phyloP scores from a whole-genome alignment of 2,888 invertebrate genomes.

The Polyommatus icarus region DNA sequence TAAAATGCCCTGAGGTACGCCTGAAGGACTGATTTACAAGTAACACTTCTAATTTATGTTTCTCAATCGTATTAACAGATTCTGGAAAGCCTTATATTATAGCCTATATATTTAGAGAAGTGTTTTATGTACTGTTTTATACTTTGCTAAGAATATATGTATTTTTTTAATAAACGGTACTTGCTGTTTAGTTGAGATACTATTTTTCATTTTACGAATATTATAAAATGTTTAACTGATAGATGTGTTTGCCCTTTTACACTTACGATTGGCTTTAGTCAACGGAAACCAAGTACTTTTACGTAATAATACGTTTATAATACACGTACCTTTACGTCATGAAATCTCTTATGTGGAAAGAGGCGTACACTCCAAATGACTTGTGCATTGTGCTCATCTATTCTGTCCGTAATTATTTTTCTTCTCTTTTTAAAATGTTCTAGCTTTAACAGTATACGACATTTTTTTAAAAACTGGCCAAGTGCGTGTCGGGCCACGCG shows the following conservation, averaged over 20 bases:
- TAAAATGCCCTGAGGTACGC: background rate
- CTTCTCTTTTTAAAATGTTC: background rate
- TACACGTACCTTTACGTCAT: conserved; percentile 1
- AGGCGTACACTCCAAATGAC: background rate
- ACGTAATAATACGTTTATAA: conserved; percentile 4
- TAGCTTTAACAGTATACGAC: background rate
- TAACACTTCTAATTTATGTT: background rate
- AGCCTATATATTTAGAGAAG: background rate
- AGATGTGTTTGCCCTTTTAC: no score
- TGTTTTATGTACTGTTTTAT: background rate
- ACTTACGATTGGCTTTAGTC: background rate
- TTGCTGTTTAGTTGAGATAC: background rate
- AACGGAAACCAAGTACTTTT: background rate
- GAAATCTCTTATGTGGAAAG: background rate
- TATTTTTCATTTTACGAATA: no score
- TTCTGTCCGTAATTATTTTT: background rate
- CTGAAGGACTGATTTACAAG: background rate
- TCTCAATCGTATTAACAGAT: background rate
- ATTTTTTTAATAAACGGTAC: background rate
- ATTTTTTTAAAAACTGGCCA: no score
- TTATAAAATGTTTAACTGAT: background rate
- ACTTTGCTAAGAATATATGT: background rate
- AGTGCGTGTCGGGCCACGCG: no score
- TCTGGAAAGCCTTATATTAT: no score
- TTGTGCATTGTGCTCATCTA: conserved; percentile 3